phyloP scores from a whole-genome alignment of 2,888 invertebrate species.

The Scrobipalpa costella region DNA sequence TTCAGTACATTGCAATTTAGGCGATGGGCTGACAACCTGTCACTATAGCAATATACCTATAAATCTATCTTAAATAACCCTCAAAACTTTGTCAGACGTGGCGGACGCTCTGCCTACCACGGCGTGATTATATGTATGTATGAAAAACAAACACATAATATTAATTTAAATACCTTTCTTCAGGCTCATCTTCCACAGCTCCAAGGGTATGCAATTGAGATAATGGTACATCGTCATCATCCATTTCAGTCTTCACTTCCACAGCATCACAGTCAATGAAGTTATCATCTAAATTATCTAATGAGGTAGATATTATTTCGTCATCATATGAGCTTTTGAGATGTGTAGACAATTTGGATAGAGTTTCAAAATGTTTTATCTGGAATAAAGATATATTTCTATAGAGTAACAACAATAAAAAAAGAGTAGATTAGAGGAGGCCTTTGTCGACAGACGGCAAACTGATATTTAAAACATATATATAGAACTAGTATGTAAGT shows the following conservation, averaged over 20 bases:
- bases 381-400: not conserved
- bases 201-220: constrained; percentile 40
- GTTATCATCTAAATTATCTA: constrained; percentile 39
- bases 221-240: constrained; percentile 48
- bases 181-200: not conserved
- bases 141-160: too few species aligned
- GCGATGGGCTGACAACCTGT: too few species aligned
- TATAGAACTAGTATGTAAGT: too few species aligned
- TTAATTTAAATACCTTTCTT: not conserved
- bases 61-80: too few species aligned
- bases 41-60: too few species aligned
- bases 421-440: too few species aligned
- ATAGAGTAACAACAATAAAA: not conserved
- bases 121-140: too few species aligned
- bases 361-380: constrained; percentile 19
- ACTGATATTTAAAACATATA: too few species aligned
- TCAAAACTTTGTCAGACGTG: too few species aligned
- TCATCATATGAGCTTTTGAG: constrained; percentile 36
- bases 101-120: too few species aligned
- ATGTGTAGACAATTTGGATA: constrained; percentile 41
- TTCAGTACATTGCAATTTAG: too few species aligned
- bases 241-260: constrained; percentile 44
- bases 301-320: constrained; percentile 26
- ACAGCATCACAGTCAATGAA: constrained; percentile 53
- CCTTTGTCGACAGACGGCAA: too few species aligned